A percentile compares a stretch with the other conserved stretches of the same genome.
phyloP scores from a whole-genome alignment of 2,113 vertebrate species.

The Campylorhamphus procurvoides region DNA sequence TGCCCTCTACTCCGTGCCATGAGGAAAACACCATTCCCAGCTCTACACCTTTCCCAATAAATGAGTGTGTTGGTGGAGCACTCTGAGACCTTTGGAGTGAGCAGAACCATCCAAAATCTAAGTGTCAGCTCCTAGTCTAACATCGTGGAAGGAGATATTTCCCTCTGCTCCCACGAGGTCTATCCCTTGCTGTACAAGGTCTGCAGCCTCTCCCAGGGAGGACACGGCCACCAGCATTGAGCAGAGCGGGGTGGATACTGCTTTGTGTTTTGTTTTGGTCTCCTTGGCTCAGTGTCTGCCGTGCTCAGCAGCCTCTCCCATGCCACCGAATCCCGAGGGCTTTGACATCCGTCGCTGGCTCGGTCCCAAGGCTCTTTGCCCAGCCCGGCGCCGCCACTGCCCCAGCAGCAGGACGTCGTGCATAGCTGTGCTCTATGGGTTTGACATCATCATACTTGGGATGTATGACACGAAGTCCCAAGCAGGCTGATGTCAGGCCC shows the following conservation, averaged over 20 bases:
- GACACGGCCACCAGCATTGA: not conserved
- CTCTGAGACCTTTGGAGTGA: not conserved
- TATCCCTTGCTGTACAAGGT: not conserved
- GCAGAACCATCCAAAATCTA: not conserved
- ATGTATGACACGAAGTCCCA: constrained; percentile 76
- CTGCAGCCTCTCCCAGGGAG: not conserved
- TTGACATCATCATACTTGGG: constrained; percentile 81
- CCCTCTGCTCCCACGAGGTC: rapidly evolving
- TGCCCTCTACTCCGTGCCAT: not conserved
- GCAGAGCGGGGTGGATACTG: not conserved
- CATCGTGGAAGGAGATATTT: rapidly evolving
- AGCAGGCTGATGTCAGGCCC: constrained; percentile 77
- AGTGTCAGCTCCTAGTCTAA: not conserved
- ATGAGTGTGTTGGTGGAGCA: not conserved
- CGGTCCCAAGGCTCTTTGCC: constrained; percentile 10
- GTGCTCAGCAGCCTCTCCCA: not conserved
- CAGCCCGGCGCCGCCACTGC: constrained; percentile 9
- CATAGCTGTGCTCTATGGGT: constrained; percentile 74
- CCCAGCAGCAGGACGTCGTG: constrained; percentile 54
- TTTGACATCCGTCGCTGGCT: not conserved
- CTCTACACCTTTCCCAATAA: not conserved
- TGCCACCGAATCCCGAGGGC: not conserved
- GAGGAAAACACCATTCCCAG: not conserved
- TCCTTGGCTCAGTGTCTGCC: not conserved
- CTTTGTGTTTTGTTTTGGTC: not conserved